These are phyloP conservation scores for Aurelia aurita DNA, from an alignment of 30 jellyfish, hydroid and myxozoan species.

Conservation along the genomic window DNA sequence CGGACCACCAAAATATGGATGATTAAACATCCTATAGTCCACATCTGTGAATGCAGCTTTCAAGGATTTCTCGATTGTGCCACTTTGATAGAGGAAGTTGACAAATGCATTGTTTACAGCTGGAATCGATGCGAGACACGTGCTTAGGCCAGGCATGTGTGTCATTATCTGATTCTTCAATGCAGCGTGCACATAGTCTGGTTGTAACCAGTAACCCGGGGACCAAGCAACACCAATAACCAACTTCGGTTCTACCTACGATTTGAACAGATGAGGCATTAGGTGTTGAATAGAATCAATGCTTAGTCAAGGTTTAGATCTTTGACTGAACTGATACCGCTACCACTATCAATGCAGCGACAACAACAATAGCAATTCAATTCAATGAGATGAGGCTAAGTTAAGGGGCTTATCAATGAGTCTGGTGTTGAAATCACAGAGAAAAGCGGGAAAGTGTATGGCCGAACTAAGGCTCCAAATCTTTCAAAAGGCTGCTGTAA, in stretches of 20 bases:
- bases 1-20: constrained; percentile 20
- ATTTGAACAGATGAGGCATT: too few species aligned
- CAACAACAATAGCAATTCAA: too few species aligned
- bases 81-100: constrained; percentile 38
- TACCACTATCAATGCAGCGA: too few species aligned
- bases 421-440: too few species aligned
- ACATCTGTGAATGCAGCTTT: constrained; percentile 48
- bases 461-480: too few species aligned
- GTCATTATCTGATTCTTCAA: neutral
- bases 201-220: constrained; percentile 18
- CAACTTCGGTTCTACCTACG: constrained; percentile 1
- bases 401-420: too few species aligned
- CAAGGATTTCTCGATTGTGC: constrained; percentile 46
- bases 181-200: neutral
- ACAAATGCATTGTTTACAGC: constrained; percentile 11
- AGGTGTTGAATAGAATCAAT: too few species aligned
- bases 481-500: too few species aligned
- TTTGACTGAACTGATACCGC: too few species aligned
- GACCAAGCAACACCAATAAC: constrained; percentile 49
- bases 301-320: too few species aligned
- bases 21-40: constrained; percentile 18
- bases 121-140: constrained; percentile 41
- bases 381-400: too few species aligned
- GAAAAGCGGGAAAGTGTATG: too few species aligned
- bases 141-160: constrained; percentile 10